These are phyloP conservation scores for Tetragnatha montana DNA, from an alignment of 2,888 invertebrate species.

Conservation along the genomic window DNA sequence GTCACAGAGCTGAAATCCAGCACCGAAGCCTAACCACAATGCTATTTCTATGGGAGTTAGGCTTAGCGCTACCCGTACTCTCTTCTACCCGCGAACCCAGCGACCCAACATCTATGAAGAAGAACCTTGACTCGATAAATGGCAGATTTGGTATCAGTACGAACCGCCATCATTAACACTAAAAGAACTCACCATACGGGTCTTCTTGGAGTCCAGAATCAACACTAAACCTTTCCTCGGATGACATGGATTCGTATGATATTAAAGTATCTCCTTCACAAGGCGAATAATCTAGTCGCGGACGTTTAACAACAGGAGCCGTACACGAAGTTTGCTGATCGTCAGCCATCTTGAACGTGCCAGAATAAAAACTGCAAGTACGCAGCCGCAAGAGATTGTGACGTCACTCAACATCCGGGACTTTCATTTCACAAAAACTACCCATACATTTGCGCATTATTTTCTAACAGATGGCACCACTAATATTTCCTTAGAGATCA, in stretches of 20 bases:
- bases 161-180: conserved; percentile 62
- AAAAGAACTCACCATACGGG: conserved; percentile 57
- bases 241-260: conserved; percentile 63
- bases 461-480: conserved; percentile 47
- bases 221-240: conserved; percentile 59
- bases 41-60: conserved; percentile 37
- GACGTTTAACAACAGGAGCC: conserved; percentile 68
- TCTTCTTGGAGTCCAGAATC: conserved; percentile 61
- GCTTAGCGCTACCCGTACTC: conserved; percentile 46
- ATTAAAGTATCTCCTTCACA: conserved; percentile 47
- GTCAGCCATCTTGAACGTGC: conserved; percentile 69
- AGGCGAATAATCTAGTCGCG: conserved; percentile 62
- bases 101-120: conserved; percentile 31
- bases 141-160: conserved; percentile 29
- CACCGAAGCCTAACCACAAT: conserved; percentile 8
- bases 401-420: conserved; percentile 64
- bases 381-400: conserved; percentile 54
- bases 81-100: conserved; percentile 40
- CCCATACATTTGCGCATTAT: background rate
- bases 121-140: conserved; percentile 52
- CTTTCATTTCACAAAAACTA: background rate
- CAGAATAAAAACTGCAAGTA: conserved; percentile 42
- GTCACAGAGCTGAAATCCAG: conserved; percentile 7
- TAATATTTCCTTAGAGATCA: too few relatives aligned
- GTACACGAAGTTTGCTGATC: conserved; percentile 64